These are phyloP conservation scores for Zophobas atratus DNA, from an alignment of 1,140 invertebrate genomes.

Conservation along the genomic window DNA sequence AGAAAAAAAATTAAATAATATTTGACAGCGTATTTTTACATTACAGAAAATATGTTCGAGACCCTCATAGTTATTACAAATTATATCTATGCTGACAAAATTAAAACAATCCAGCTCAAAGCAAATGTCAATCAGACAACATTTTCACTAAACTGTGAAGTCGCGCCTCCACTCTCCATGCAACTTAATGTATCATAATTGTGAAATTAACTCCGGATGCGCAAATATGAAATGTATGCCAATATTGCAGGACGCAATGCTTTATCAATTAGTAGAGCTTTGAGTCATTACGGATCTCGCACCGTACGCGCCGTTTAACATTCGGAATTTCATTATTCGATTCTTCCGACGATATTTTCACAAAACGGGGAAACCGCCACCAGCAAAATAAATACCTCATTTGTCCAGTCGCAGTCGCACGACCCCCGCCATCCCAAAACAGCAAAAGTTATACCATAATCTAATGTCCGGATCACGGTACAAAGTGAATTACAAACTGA, in stretches of 20 bases:
- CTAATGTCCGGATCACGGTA: conserved; percentile 21
- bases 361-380: not conserved
- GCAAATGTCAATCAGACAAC: no score
- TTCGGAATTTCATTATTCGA: conserved; percentile 47
- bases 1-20: no score
- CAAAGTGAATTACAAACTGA: conserved; percentile 37
- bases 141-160: no score
- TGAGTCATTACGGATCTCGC: conserved; percentile 31
- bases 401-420: no score
- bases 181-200: conserved; percentile 25
- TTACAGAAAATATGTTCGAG: no score
- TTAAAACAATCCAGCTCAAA: no score
- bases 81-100: no score
- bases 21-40: no score
- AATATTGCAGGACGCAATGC: conserved; percentile 46
- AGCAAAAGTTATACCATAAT: not conserved
- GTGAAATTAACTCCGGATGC: conserved; percentile 31
- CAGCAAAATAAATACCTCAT: no score
- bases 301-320: conserved; percentile 27
- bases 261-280: conserved; percentile 45
- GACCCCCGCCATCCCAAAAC: no score
- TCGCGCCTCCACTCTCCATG: not conserved
- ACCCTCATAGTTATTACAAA: no score
- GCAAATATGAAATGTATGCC: conserved; percentile 47
- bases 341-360: conserved; percentile 10